Base-by-base conservation (phyloP, 2,797 vertebrate species). In the Anisognathus igniventris region DNA sequence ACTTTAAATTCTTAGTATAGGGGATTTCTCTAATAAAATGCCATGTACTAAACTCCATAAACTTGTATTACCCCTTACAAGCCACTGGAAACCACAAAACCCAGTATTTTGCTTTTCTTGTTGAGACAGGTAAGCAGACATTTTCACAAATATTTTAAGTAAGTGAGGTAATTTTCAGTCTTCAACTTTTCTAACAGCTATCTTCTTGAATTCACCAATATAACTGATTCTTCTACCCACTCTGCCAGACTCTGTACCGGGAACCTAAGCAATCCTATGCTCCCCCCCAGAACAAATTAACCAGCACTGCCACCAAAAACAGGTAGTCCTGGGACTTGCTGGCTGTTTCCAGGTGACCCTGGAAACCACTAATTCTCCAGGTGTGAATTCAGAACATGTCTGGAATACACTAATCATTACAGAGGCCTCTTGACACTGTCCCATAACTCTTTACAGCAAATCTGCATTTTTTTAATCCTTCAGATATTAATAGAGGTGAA, bases 371-470 rank as follows among this genome's bases (percentile, higher is more conserved):
- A 2, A 7, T 2, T 17, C 56, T 67, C 39, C 1, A 3, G 7
- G 7, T 24, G 13, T 8, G 47, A 37, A 45, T 57, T 61, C 8
- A 35, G 24, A 19, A 51, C 23, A 10, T 22, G 4, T 14, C 54
- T 45, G 60, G 25, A 68, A 11, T 6, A 28, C 8, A 30, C 20
- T 30, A 92, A 93, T 91, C 66, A 31, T 54, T 35, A 78, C 47
- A 90, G 50, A 96, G 28, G 62, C 31, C 83, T 93, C 78, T 80
- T 93, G 20, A 91, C 83, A 60, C 53, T 86, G 92, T 89, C 88
- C 94, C 28, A 14, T 68, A 96, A 83, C 25, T 85, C 71, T 62
- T 86, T 3, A 79, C 19, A 94, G 76, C 51, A 95, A 83, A 85
- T 13, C n/a, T 85, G 58, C 65, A 57, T 23, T 56, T 88, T 60